Conservation (phyloP, 2,888 invertebrate species). For the Polyploca ridens region DNA sequence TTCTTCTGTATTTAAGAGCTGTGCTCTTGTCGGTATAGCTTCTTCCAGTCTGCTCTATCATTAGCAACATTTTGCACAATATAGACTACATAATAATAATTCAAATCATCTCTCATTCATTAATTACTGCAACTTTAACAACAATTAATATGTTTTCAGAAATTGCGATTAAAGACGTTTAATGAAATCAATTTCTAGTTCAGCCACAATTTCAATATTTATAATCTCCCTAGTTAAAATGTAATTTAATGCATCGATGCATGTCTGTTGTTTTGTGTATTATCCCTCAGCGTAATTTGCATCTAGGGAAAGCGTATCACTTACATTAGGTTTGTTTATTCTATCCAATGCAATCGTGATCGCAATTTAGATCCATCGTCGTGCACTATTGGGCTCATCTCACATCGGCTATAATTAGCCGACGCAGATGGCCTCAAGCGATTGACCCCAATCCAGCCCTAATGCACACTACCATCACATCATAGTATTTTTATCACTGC, state of each 20-base stretch:
- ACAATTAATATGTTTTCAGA: too few species aligned
- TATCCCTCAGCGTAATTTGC: constrained; percentile 21
- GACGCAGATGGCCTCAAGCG: constrained; percentile 81
- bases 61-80: too few species aligned
- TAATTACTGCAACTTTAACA: too few species aligned
- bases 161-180: too few species aligned
- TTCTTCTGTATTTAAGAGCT: too few species aligned
- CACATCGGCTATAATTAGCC: constrained; percentile 78
- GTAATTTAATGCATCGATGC: neutral
- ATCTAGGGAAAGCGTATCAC: constrained; percentile 32
- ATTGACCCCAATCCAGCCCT: constrained; percentile 81
- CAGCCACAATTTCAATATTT: too few species aligned
- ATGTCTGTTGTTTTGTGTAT: constrained; percentile 22
- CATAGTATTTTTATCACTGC: constrained; percentile 76
- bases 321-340: constrained; percentile 43
- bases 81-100: too few species aligned
- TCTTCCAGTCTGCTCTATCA: too few species aligned
- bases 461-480: constrained; percentile 67
- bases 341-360: constrained; percentile 49
- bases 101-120: too few species aligned
- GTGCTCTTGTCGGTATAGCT: too few species aligned
- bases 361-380: constrained; percentile 66
- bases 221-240: neutral
- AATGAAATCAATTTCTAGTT: too few species aligned
- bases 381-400: constrained; percentile 68